A percentile compares a stretch with the other conserved stretches of the same genome.
Evolutionary conservation across 2,888 invertebrate genomes (phyloP).

Genomic region (Chironomus tentans): DNA sequence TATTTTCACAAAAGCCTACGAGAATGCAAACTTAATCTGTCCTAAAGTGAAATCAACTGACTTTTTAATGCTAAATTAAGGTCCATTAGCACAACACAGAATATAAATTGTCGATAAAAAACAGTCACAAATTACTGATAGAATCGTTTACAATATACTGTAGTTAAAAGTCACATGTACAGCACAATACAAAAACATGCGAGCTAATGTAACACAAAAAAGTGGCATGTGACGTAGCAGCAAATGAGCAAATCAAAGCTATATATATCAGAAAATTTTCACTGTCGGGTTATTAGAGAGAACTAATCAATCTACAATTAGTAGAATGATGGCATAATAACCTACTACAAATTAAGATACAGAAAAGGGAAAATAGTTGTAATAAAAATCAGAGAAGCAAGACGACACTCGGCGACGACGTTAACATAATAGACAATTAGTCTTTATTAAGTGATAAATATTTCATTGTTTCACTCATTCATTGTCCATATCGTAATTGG

Average conservation of each 20-base stretch:
- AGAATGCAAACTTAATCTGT: neutral
- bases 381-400: no score
- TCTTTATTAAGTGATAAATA: conserved; percentile 10
- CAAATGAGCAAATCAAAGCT: no score
- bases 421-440: conserved; percentile 3
- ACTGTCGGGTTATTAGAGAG: neutral
- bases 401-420: neutral
- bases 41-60: neutral
- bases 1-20: neutral
- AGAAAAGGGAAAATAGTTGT: no score
- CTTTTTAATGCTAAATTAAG: neutral
- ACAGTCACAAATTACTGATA: no score
- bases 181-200: neutral
- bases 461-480: neutral
- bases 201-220: no score
- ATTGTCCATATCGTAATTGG: neutral
- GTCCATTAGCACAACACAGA: no score
- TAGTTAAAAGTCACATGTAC: neutral
- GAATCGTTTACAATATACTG: no score
- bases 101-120: no score
- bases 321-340: neutral
- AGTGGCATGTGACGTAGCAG: no score
- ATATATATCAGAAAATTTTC: no score
- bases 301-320: neutral
- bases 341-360: neutral